phyloP scores from a whole-genome alignment of 2,888 invertebrate genomes.

The Uloborus plumipes region DNA sequence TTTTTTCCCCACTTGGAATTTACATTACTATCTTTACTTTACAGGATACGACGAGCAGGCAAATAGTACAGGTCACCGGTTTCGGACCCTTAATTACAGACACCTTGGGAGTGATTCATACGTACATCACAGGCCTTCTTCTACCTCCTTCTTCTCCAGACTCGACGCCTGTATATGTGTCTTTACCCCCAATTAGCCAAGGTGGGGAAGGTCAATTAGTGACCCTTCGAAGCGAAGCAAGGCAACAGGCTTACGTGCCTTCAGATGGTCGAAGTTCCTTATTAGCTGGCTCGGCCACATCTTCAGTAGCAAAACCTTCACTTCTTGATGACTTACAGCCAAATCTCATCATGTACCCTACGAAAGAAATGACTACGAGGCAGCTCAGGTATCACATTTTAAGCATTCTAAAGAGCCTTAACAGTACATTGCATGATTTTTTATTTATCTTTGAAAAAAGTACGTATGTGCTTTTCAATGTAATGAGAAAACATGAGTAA shows the following conservation, averaged over 20 bases:
- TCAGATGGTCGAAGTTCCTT: slow-evolving; percentile 25
- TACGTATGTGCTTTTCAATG: too few species aligned
- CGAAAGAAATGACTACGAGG: slow-evolving; percentile 44
- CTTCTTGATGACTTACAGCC: slow-evolving; percentile 41
- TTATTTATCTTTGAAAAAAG: too few species aligned
- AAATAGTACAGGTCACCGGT: slow-evolving; percentile 61
- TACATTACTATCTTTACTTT: not conserved
- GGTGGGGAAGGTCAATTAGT: slow-evolving; percentile 51
- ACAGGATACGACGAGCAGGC: slow-evolving; percentile 38
- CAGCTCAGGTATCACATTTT: slow-evolving; percentile 31
- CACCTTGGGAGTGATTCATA: slow-evolving; percentile 66
- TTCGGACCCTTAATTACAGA: slow-evolving; percentile 66
- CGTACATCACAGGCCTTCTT: slow-evolving; percentile 66
- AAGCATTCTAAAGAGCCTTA: too few species aligned
- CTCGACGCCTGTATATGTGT: slow-evolving; percentile 30
- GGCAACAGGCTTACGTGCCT: slow-evolving; percentile 38
- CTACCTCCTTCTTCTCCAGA: slow-evolving; percentile 52
- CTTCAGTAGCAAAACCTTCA: not conserved
- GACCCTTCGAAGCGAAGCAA: slow-evolving; percentile 23
- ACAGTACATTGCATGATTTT: too few species aligned
- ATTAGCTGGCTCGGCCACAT: slow-evolving; percentile 1
- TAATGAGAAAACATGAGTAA: too few species aligned
- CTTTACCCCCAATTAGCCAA: slow-evolving; percentile 53
- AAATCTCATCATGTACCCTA: slow-evolving; percentile 55
- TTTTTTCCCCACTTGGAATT: not conserved